Base-by-base conservation (phyloP, 2,113 vertebrate species). In the Pycnonotus jocosus region DNA sequence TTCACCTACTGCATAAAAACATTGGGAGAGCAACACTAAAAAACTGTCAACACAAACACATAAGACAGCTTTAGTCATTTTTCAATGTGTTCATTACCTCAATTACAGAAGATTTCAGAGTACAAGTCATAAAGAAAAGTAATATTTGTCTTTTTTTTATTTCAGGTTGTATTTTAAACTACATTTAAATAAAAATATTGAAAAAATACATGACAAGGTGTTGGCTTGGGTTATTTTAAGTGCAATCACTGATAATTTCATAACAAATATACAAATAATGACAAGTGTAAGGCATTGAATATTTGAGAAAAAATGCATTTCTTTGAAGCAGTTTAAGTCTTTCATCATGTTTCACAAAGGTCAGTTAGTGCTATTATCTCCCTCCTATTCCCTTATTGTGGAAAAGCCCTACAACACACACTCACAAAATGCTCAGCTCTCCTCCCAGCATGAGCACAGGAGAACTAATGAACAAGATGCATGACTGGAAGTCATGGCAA, bases 1-100 rank as follows among this genome's bases (percentile, higher is more conserved):
- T 94, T 98, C 97, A 92, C 85, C 97, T 94, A 83, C 97, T 97
- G 62, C 50, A 96, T 35, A 82, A 62, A 95, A 91, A 96, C 10
- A 93, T 92, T 17, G 19, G 30, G 65, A 96, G 24, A 57, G 10
- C 7, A 83, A 66, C 38, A 77, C 61, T 86, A 12, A 11, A 21
- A 64, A 58, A 16, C 6, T 47, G 17, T 58, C 27, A 89, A 51
- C 9, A 48, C 4, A 85, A 79, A 60, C 31, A 53, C 6, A 40
- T 60, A 80, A 62, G 10, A 61, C 6, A 61, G 10, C 12, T 69
- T 50, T 45, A 33, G 25, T 72, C 1, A 28, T 57, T 76, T 81
- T 71, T 68, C 51, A 65, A 5, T 45, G 23, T 21, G 38, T 66
- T 70, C 4, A 4, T 56, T 66, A 58, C 4, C 28, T 86, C 42